Base-by-base conservation (phyloP, 2,888 invertebrate species). In the Myathropa florea region DNA sequence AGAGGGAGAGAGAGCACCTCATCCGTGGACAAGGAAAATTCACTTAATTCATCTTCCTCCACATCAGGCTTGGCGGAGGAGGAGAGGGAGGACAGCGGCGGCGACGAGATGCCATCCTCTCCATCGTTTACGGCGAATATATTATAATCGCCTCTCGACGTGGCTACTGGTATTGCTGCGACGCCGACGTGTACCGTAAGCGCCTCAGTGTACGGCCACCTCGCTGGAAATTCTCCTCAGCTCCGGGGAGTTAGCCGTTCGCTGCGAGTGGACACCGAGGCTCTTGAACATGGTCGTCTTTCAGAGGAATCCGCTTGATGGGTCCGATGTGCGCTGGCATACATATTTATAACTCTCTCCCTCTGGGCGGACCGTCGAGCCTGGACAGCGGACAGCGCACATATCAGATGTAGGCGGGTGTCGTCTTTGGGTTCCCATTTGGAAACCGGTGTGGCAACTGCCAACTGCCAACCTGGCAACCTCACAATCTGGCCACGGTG, bases 21-120 rank as follows among this genome's bases (percentile, higher is more conserved):
- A 64, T 59, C 64, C 3, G 46, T 18, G 18, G 18, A 46, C 26
- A 63, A 82, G 65, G 68, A 85, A 75, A 81, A 85, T 86, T 78
- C 83, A 86, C 86, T 86, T 86, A 86, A 86, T 86, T 86, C 86
- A 86, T 86, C 86, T 83, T 86, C 83, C 83, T 79, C 82, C 81
- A 63, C 75, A 57, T 30, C 59, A 33, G 30, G 30, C 55, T 39
- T 14, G 61, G 60, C 26, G 46, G 46, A 63, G 57, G 55, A 64
- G 73, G 70, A 60, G 64, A 57, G 57, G 70, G 57, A 60, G 57
- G 73, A 70, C 9, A 23, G 28, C 68, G 68, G 53, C 61, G 55
- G 26, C 63, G 71, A 67, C 81, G 67, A 71, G 76, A 71, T 71
- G 76, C 72, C 71, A 53, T 59, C 75, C 80, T 75, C 79, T 68